A percentile compares a stretch with the other conserved stretches of the same genome.
Evolutionary conservation across 1,140 invertebrate genomes (phyloP).

Genomic region (Leptinotarsa texana): DNA sequence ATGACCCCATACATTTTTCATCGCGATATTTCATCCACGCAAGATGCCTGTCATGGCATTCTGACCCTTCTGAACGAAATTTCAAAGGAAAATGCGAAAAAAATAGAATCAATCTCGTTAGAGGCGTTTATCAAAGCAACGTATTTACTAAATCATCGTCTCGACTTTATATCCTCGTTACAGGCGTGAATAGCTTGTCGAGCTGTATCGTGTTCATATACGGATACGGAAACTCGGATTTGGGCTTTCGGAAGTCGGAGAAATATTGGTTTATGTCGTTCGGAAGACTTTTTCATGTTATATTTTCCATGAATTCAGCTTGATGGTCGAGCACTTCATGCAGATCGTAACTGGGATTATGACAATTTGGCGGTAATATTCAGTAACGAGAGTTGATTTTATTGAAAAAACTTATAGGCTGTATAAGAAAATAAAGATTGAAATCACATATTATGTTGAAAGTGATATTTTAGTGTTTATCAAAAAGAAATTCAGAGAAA

Average conservation of each 20-base stretch:
- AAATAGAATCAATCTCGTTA: slow-evolving; percentile 24
- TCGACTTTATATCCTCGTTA: slow-evolving; percentile 24
- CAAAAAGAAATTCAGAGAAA: too few species aligned
- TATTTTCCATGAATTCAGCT: too few species aligned
- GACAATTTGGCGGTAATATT: too few species aligned
- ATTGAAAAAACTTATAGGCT: too few species aligned
- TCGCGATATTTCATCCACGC: background rate
- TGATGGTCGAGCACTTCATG: too few species aligned
- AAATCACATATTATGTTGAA: too few species aligned
- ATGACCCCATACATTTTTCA: background rate
- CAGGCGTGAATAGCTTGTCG: slow-evolving; percentile 23
- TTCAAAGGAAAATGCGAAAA: slow-evolving; percentile 8
- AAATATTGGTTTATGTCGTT: slow-evolving; percentile 13
- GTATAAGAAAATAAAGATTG: too few species aligned
- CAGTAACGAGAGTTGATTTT: too few species aligned
- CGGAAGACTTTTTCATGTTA: background rate
- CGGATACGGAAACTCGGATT: slow-evolving; percentile 24
- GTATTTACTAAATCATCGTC: slow-evolving; percentile 24
- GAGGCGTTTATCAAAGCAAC: slow-evolving; percentile 13
- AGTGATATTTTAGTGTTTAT: too few species aligned
- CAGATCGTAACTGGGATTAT: too few species aligned
- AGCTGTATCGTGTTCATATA: slow-evolving; percentile 12
- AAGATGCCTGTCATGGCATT: background rate
- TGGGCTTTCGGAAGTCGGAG: slow-evolving; percentile 9
- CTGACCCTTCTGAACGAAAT: background rate